These are phyloP conservation scores for Chymomyza fuscimana DNA, from an alignment of 2,888 invertebrate genomes.

Conservation along the genomic window DNA sequence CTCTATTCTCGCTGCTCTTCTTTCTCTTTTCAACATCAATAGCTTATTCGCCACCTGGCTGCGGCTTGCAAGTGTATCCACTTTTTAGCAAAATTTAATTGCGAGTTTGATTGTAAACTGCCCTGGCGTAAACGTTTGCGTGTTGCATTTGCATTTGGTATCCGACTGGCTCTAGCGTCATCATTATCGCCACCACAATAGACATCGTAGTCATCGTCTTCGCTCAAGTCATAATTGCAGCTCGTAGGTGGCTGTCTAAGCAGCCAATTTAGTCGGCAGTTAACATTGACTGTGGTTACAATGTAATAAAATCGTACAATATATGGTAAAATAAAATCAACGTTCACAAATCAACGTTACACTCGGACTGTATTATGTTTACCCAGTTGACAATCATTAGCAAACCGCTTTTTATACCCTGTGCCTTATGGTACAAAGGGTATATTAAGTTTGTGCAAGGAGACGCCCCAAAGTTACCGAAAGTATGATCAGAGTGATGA, in stretches of 20 bases:
- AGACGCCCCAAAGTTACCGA: too few species aligned
- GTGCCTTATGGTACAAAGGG: background rate
- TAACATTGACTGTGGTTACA: conserved; percentile 64
- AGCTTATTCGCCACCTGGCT: too few species aligned
- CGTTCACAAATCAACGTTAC: background rate
- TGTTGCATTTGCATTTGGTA: conserved; percentile 34
- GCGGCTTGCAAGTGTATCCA: too few species aligned
- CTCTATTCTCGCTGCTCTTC: too few species aligned
- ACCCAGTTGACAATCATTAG: conserved; percentile 1
- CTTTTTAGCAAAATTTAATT: background rate
- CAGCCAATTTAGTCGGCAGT: conserved; percentile 43
- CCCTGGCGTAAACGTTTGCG: conserved; percentile 40
- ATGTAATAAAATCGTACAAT: background rate
- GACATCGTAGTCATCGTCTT: background rate
- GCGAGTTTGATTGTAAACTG: too few species aligned
- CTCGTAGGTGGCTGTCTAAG: background rate
- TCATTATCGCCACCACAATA: background rate
- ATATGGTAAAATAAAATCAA: background rate
- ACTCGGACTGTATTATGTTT: background rate
- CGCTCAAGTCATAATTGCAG: conserved; percentile 15
- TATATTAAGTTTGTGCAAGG: background rate
- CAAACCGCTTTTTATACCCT: background rate
- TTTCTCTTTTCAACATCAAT: background rate
- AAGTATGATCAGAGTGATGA: too few species aligned
- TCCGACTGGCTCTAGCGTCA: conserved; percentile 27